phyloP scores from a whole-genome alignment of 2,113 vertebrate species.

The Sinocyclocheilus anshuiensis region DNA sequence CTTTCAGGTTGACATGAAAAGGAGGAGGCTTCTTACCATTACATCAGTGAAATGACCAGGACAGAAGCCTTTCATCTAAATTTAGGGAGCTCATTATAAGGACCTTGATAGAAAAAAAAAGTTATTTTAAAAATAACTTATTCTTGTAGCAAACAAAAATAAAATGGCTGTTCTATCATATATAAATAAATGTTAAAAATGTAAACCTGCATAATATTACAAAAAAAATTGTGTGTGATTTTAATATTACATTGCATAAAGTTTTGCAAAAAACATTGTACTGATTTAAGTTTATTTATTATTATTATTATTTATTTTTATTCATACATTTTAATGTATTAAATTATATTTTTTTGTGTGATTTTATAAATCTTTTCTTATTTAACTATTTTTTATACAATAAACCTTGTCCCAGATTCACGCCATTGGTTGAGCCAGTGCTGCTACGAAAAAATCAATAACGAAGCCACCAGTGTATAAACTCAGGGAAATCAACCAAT shows the following conservation, averaged over 20 bases:
- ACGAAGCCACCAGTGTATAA: background rate
- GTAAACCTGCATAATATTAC: background rate
- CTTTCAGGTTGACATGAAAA: constrained; percentile 35
- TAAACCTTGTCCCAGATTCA: background rate
- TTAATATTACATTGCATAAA: background rate
- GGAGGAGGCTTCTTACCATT: constrained; percentile 19
- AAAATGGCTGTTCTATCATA: background rate
- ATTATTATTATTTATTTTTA: background rate
- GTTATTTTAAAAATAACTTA: background rate
- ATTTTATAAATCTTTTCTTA: no score
- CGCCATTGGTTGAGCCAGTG: background rate
- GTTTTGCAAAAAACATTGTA: background rate
- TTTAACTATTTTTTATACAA: no score
- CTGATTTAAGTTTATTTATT: background rate
- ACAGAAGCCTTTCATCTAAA: constrained; percentile 1
- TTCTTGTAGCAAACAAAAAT: background rate
- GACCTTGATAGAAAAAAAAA: background rate
- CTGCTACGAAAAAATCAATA: background rate
- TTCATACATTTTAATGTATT: background rate
- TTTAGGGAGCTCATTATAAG: constrained; percentile 3
- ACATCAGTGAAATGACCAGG: background rate
- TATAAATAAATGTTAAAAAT: background rate
- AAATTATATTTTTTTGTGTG: background rate
- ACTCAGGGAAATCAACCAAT: background rate
- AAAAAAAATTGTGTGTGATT: no score